A percentile compares a stretch with the other conserved stretches of the same genome.
phyloP scores from a whole-genome alignment of 2,797 vertebrate species.

The Tenualosa thibaudeaui region DNA sequence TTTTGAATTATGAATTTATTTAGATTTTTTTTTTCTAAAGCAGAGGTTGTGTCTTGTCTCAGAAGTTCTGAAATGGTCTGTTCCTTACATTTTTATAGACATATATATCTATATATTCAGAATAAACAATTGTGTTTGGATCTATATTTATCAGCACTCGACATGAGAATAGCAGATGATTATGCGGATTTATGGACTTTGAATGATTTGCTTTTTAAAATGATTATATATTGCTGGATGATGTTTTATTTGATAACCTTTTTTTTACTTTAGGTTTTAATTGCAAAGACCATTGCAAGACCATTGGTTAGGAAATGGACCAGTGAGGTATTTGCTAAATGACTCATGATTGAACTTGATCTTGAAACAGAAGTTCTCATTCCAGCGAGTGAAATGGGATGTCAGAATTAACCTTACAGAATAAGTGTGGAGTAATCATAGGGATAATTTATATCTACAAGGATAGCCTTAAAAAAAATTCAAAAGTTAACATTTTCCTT shows the following conservation, averaged over 20 bases:
- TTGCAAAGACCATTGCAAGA: constrained; percentile 29
- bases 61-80: constrained; percentile 53
- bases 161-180: constrained; percentile 68
- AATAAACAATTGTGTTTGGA: constrained; percentile 62
- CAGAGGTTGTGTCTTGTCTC: constrained; percentile 57
- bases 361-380: constrained; percentile 22
- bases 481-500: neutral
- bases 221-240: constrained; percentile 72
- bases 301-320: constrained; percentile 20
- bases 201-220: constrained; percentile 50
- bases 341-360: constrained; percentile 29
- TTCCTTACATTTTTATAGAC: constrained; percentile 57
- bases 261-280: constrained; percentile 46
- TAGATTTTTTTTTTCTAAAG: constrained; percentile 51
- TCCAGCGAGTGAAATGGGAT: constrained; percentile 23
- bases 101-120: constrained; percentile 62
- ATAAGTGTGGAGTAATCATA: neutral
- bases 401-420: constrained; percentile 21
- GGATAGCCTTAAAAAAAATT: neutral
- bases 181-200: constrained; percentile 58
- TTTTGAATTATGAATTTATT: constrained; percentile 19
- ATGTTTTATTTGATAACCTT: constrained; percentile 63
- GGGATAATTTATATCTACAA: neutral
- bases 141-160: constrained; percentile 80
- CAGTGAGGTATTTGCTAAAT: constrained; percentile 3